These are phyloP conservation scores for Goniozus legneri DNA, from an alignment of 1,140 invertebrate species.

Conservation along the genomic window DNA sequence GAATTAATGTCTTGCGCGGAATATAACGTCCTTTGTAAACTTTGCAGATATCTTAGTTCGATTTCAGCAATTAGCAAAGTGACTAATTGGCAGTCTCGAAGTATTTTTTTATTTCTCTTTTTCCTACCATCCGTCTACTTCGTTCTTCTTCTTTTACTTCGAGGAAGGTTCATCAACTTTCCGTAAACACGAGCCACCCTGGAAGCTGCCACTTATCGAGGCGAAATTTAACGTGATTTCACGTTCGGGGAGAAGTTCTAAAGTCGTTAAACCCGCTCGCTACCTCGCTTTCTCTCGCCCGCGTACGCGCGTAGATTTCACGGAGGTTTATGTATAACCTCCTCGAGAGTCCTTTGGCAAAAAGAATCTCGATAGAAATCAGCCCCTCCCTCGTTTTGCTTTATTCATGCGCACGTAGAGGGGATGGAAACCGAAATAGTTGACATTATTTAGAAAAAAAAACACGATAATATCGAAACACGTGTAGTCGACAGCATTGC, in stretches of 20 bases:
- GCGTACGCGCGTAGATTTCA: too few species aligned
- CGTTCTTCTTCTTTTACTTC: background rate
- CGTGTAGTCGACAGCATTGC: too few species aligned
- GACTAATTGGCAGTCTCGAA: background rate
- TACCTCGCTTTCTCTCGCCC: too few species aligned
- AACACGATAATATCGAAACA: too few species aligned
- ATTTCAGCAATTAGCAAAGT: background rate
- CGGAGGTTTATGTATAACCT: too few species aligned
- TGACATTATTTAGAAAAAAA: too few species aligned
- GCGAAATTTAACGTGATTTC: conserved; percentile 1
- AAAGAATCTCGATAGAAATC: too few species aligned
- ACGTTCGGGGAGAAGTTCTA: background rate
- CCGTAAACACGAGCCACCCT: background rate
- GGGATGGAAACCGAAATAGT: too few species aligned
- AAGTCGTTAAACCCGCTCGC: conserved; percentile 1
- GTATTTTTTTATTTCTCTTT: too few species aligned
- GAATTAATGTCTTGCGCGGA: background rate
- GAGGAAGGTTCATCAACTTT: background rate
- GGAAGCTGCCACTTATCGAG: background rate
- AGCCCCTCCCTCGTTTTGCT: too few species aligned
- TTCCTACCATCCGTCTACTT: background rate
- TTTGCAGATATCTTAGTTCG: background rate
- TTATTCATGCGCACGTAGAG: too few species aligned
- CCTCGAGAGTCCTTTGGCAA: too few species aligned
- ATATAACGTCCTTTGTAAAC: background rate